These are phyloP conservation scores for Hydropotes inermis DNA, from an alignment of 2,113 vertebrate species.

Conservation along the genomic window DNA sequence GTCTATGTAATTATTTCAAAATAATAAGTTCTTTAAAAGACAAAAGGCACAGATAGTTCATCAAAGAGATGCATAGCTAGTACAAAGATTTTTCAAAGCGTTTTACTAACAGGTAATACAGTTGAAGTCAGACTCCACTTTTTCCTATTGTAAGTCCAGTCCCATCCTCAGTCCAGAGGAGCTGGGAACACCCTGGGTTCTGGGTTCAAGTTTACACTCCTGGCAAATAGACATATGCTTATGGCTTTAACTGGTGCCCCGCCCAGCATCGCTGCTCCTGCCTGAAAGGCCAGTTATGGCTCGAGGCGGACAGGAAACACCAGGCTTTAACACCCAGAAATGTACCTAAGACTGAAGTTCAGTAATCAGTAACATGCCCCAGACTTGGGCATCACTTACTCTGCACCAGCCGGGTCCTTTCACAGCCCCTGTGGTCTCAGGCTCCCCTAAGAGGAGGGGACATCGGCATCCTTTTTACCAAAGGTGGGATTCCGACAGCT, in stretches of 20 bases:
- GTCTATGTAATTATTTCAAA: background rate
- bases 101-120: background rate
- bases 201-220: background rate
- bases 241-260: background rate
- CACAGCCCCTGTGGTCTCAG: rapidly evolving
- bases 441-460: background rate
- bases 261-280: background rate
- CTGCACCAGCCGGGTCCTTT: background rate
- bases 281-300: background rate
- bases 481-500: background rate
- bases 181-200: background rate
- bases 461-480: background rate
- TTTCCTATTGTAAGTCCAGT: background rate
- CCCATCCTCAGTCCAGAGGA: background rate
- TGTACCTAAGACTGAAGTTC: background rate
- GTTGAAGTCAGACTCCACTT: background rate
- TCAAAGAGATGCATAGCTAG: background rate
- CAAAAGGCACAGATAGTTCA: background rate
- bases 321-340: background rate
- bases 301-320: background rate
- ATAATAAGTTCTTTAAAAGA: background rate
- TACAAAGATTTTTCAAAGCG: background rate
- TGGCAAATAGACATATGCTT: background rate
- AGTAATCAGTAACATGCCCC: background rate
- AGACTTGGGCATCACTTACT: background rate